A percentile compares a stretch with the other conserved stretches of the same genome.
Conservation (phyloP, 2,888 invertebrate species). For the Sipunculus nudus region DNA sequence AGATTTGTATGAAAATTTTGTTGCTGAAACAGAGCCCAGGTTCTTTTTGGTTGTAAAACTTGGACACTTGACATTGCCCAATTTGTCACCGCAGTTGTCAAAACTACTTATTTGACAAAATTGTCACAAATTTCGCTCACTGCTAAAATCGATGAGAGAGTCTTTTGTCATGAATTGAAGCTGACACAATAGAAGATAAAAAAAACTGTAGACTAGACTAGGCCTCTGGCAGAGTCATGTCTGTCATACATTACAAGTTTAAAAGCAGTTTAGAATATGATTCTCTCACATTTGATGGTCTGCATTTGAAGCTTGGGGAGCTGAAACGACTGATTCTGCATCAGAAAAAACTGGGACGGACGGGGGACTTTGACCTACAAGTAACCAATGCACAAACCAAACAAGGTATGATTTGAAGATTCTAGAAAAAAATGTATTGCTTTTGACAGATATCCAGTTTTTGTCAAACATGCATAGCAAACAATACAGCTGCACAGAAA, state of each 20-base stretch:
- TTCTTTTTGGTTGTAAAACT: background rate
- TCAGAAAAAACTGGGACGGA: slow-evolving; percentile 93
- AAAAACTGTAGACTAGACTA: too few species aligned
- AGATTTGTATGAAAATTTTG: background rate
- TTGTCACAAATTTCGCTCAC: too few species aligned
- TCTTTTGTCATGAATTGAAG: too few species aligned
- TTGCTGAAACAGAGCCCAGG: background rate
- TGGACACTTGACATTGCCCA: too few species aligned
- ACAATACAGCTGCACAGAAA: too few species aligned
- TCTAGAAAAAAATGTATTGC: background rate
- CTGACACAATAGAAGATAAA: too few species aligned
- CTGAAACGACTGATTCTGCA: slow-evolving; percentile 93
- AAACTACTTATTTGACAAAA: too few species aligned
- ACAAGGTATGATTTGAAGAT: slow-evolving; percentile 77
- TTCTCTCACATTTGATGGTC: slow-evolving; percentile 95
- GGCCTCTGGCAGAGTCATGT: too few species aligned
- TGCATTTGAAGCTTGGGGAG: slow-evolving; percentile 94
- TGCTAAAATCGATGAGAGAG: too few species aligned
- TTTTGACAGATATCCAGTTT: slow-evolving; percentile 4
- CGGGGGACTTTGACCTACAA: slow-evolving; percentile 93
- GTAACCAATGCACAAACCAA: slow-evolving; percentile 97
- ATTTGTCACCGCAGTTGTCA: too few species aligned
- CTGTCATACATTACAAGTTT: slow-evolving; percentile 98
- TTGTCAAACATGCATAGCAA: too few species aligned
- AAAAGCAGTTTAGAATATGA: slow-evolving; percentile 96